These are phyloP conservation scores for Indicator indicator DNA, from an alignment of 2,113 vertebrate genomes.

Conservation along the genomic window DNA sequence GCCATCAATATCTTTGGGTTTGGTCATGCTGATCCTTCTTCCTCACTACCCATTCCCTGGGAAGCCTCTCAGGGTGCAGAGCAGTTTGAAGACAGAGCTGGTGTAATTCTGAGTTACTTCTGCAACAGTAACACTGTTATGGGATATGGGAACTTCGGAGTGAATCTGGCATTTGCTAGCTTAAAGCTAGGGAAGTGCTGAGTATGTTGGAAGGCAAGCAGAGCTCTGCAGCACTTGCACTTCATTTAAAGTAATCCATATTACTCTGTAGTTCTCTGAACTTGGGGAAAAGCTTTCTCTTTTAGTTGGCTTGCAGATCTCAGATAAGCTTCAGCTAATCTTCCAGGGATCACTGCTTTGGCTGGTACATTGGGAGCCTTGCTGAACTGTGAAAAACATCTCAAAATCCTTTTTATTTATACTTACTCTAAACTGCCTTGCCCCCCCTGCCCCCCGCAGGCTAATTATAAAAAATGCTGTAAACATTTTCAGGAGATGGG, in stretches of 20 bases:
- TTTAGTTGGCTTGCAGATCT: background rate
- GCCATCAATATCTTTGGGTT: background rate
- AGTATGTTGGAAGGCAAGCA: background rate
- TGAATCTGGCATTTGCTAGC: background rate
- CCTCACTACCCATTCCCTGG: background rate
- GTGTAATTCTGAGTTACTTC: background rate
- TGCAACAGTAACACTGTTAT: background rate
- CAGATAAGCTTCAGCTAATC: background rate
- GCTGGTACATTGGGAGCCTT: background rate
- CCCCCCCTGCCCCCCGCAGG: background rate
- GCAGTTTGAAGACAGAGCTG: background rate
- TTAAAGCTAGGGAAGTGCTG: background rate
- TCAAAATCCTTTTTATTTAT: background rate
- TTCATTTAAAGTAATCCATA: background rate
- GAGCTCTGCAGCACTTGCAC: background rate
- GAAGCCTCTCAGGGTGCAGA: background rate
- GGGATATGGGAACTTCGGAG: background rate
- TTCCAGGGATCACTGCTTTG: constrained; percentile 5
- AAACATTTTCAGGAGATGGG: constrained; percentile 7
- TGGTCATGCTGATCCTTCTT: background rate
- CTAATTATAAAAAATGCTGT: constrained; percentile 13
- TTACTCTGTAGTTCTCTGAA: background rate
- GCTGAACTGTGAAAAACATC: background rate
- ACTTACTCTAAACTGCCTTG: background rate
- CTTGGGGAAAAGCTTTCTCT: background rate